Conservation (phyloP, 2,113 vertebrate species). For the Salvelinus fontinalis region DNA sequence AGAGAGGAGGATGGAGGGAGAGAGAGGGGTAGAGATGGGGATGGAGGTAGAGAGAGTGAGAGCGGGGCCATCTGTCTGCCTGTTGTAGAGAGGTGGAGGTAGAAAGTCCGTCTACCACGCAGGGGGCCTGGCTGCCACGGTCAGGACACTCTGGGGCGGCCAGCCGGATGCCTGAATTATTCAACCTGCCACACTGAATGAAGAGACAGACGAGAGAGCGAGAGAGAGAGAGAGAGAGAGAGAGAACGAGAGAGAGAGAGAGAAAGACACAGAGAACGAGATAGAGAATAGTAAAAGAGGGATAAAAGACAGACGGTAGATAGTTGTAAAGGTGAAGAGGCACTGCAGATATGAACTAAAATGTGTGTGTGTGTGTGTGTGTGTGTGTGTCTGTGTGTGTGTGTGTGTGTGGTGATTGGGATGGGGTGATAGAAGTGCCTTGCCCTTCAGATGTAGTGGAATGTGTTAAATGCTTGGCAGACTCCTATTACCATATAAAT, state of each 20-base stretch:
- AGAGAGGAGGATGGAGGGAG: too few species aligned
- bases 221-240: conserved; percentile 24
- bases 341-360: background rate
- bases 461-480: conserved; percentile 73
- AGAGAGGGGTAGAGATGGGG: too few species aligned
- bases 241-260: conserved; percentile 14
- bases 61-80: conserved; percentile 49
- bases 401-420: conserved; percentile 32
- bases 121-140: conserved; percentile 70
- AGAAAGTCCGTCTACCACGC: conserved; percentile 79
- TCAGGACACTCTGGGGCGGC: conserved; percentile 56
- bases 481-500: conserved; percentile 82
- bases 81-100: conserved; percentile 25
- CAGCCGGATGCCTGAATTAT: conserved; percentile 80
- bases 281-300: conserved; percentile 39
- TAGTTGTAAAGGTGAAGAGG: background rate
- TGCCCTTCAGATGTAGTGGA: conserved; percentile 70
- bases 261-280: conserved; percentile 17
- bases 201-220: conserved; percentile 51
- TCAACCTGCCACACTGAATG: conserved; percentile 79
- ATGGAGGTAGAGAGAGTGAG: conserved; percentile 55
- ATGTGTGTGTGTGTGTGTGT: conserved; percentile 9
- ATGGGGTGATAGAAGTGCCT: conserved; percentile 35
- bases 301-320: background rate
- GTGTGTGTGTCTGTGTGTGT: conserved; percentile 5